Conservation (phyloP, 2,888 invertebrate species). For the Mactromeris polynyma region DNA sequence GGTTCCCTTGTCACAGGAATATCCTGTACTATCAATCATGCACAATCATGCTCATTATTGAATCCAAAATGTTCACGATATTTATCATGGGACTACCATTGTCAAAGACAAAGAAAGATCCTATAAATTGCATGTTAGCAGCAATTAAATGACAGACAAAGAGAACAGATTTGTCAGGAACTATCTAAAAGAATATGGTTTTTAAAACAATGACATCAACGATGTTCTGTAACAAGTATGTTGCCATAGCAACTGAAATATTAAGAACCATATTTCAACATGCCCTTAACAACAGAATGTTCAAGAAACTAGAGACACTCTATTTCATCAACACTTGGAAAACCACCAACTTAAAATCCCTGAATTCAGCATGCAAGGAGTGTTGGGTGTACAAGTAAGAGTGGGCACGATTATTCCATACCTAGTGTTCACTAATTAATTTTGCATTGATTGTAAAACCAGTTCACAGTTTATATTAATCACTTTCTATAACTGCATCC, state of each 20-base stretch:
- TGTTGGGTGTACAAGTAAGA: too few relatives aligned
- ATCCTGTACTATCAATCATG: background rate
- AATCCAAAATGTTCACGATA: background rate
- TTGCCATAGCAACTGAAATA: background rate
- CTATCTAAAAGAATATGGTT: background rate
- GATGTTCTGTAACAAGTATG: background rate
- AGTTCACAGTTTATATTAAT: too few relatives aligned
- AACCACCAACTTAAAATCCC: too few relatives aligned
- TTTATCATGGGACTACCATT: background rate
- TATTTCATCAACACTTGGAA: too few relatives aligned
- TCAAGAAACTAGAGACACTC: too few relatives aligned
- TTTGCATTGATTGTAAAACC: too few relatives aligned
- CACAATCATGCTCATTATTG: background rate
- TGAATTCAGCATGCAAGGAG: too few relatives aligned
- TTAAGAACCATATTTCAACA: background rate
- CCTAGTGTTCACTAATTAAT: too few relatives aligned
- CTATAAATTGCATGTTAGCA: background rate
- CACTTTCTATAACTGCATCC: too few relatives aligned
- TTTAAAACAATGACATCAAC: background rate
- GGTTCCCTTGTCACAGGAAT: background rate
- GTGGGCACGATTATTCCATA: too few relatives aligned
- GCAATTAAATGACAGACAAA: background rate
- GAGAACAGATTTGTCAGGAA: background rate
- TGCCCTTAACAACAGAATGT: background rate
- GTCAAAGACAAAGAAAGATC: background rate